Evolutionary conservation across 2,797 vertebrate species (phyloP), one percentile per base, ranked within the genome.

Genomic region (Bryconaethiops microstoma): DNA sequence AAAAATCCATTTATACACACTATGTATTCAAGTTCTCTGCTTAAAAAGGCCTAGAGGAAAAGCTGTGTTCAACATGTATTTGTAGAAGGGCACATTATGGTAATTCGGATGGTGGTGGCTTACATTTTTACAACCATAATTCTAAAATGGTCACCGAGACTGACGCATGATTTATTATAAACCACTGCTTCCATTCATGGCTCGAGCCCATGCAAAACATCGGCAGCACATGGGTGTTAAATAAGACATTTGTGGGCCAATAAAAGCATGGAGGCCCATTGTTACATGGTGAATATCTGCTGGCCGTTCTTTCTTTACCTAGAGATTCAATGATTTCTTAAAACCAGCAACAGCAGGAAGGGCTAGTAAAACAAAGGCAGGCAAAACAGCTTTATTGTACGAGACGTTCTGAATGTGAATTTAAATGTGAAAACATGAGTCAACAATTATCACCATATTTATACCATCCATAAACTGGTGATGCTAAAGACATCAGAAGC

Each of bases 101-200:
- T 71, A 81, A 86, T 81, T 76, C 68, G 84, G 67, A 35, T 68
- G 59, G 48, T 74, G 68, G 69, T 75, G 74, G 77, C 35, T 68
- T 60, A 70, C 68, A 74, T 76, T 82, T 57, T 25, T 42, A 71
- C 76, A 69, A 71, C 25, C 54, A 77, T 59, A 81, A 29, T 65
- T 83, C 19, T 57, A 50, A 77, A 80, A 80, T 17, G 68, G 68
- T 77, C 54, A 29, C 17, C 29, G 48, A 48, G 75, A 77, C 42
- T 60, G 45, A 79, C 29, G 25, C 35, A 67, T 79, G 72, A 84
- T 80, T 78, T 76, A 73, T 80, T 78, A 73, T 78, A 86, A 80
- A 82, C 40, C 62, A 57, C 70, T 68, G 78, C 39, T 73, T 85
- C 63, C 25, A 74, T 82, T 85, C 71, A 62, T 48, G 73, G 76